A percentile compares a stretch with the other conserved stretches of the same genome.
Evolutionary conservation across 2,113 vertebrate genomes (phyloP).

Genomic region (Alexandromys fortis): DNA sequence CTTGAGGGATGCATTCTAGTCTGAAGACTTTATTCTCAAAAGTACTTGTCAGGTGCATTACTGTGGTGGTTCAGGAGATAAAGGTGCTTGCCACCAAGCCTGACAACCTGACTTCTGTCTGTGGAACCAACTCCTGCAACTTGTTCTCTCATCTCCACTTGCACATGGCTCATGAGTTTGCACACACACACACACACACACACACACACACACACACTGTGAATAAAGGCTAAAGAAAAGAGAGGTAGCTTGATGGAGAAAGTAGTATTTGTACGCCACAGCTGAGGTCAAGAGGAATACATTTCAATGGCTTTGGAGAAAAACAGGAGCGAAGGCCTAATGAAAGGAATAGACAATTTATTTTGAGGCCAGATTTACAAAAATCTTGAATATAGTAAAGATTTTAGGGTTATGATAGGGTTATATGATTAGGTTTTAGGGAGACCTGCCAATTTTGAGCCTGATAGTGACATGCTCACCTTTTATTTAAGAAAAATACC

Average conservation of each 20-base stretch:
- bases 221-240: neutral
- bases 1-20: neutral
- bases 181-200: too few species aligned
- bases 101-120: neutral
- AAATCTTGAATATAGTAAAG: conserved; percentile 16
- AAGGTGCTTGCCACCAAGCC: neutral
- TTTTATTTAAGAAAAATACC: conserved; percentile 20
- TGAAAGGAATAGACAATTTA: neutral
- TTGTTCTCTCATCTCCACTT: neutral
- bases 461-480: neutral
- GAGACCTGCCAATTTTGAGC: neutral
- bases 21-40: conserved; percentile 16
- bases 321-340: neutral
- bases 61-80: neutral
- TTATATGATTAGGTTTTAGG: neutral
- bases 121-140: neutral
- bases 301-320: conserved; percentile 35
- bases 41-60: neutral
- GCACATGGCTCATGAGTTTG: neutral
- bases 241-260: neutral
- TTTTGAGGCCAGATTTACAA: conserved; percentile 36
- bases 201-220: neutral
- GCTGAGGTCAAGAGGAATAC: neutral
- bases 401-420: conserved; percentile 2
- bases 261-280: conserved; percentile 4